Evolutionary conservation across 92 coral and sea anemone genomes (phyloP), one percentile per base, ranked within the genome.

Genomic region (Palythoa grandis): DNA sequence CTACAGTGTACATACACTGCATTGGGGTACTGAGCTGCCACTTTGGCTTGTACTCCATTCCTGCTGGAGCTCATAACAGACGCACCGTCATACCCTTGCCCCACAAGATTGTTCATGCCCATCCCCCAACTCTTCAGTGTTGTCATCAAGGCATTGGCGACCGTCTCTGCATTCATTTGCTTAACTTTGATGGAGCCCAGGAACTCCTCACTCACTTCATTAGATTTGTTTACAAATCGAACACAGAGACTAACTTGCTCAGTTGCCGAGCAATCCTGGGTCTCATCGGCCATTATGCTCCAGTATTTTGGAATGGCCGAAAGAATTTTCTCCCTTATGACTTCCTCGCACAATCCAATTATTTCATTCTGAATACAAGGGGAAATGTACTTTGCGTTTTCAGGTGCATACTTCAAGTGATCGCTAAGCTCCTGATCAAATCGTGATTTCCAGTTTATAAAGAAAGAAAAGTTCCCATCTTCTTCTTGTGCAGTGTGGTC

Each of bases 401-500:
- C 73, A 22, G 74, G 70, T 39, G 87, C 77, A 60, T 73, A 15
- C 23, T 88, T 17, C 91, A 83, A 61, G 66, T 88, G 85, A 29
- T 83, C 88, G 15, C 48, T 83, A 56, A 88, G 88, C 37, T 82
- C 87, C 74, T 60, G 63, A 77, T 83, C 91, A 82, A 6, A 82
- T 88, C 58, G 50, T 65, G 91, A 72, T 40, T 83, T 88, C 91
- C 84, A 88, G 78, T 83, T 75, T 50, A 83, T 19, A 83, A 88
- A 74, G 35, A 79, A 79, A 7, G 50, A 43, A 57, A 82, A 82
- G 52, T 83, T 74, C 25, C 87, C 88, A 61, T 82, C 82, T 61
- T 88, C 84, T 71, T 79, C 15, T 29, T 52, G 63, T 76, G 43
- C 43, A 40, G 48, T 10, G 72, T 68, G 63, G 54, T 76, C 85